These are phyloP conservation scores for Brienomyrus longianalis DNA, from an alignment of 2,113 vertebrate genomes.

Conservation along the genomic window DNA sequence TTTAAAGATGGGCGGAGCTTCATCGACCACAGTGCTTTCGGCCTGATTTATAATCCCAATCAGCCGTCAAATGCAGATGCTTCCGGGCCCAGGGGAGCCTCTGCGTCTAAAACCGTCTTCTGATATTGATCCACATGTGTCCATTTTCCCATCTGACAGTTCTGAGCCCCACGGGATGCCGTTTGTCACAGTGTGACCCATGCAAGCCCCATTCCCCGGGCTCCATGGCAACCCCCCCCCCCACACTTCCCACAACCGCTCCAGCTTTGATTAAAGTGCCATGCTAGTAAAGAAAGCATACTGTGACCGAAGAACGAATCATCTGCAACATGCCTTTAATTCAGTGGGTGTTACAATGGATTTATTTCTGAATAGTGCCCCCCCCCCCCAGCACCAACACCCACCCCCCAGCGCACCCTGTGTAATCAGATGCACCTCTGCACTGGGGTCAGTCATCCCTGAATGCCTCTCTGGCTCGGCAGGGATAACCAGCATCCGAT, in stretches of 20 bases:
- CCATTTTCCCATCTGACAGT: neutral
- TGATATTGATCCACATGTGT: neutral
- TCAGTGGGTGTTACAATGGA: neutral
- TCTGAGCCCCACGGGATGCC: neutral
- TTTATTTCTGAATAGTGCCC: neutral
- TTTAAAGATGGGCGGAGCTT: neutral
- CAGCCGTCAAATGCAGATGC: neutral
- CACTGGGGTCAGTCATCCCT: neutral
- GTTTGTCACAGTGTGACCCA: neutral
- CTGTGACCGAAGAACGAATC: slow-evolving; percentile 4
- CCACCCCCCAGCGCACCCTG: neutral
- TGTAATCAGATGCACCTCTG: neutral
- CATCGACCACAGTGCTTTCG: neutral
- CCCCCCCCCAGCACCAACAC: neutral
- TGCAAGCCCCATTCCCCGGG: neutral
- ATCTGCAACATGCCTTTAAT: slow-evolving; percentile 1
- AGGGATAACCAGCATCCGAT: neutral
- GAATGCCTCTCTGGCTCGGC: neutral
- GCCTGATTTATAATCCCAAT: slow-evolving; percentile 11
- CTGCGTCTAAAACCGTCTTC: neutral
- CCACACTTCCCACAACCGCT: neutral
- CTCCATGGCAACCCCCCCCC: neutral
- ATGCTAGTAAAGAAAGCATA: neutral
- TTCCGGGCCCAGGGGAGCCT: neutral
- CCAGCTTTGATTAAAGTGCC: slow-evolving; percentile 9